phyloP scores from a whole-genome alignment of 1,140 invertebrate species.

The Microvelia longipes region DNA sequence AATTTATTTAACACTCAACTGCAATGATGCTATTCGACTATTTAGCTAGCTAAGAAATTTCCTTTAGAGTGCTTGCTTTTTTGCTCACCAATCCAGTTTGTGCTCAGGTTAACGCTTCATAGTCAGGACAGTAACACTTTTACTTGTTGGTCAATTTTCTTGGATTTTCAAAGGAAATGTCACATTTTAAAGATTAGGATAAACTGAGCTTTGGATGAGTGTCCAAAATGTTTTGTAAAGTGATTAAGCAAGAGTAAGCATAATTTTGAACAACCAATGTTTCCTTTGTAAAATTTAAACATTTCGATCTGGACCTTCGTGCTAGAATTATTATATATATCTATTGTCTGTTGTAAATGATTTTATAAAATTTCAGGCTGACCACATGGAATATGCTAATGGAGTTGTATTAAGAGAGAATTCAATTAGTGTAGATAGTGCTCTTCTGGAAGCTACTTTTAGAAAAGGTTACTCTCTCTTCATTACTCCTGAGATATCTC shows the following conservation, averaged over 20 bases:
- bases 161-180: too few species aligned
- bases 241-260: too few species aligned
- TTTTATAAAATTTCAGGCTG: constrained; percentile 5
- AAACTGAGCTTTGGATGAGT: background rate
- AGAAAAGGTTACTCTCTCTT: constrained; percentile 1
- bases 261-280: too few species aligned
- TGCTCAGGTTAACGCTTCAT: too few species aligned
- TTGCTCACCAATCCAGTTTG: too few species aligned
- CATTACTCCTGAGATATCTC: constrained; percentile 9
- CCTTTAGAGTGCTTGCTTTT: too few species aligned
- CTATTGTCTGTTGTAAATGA: background rate
- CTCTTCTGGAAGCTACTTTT: background rate
- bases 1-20: too few species aligned
- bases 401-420: constrained; percentile 10
- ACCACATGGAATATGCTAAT: constrained; percentile 10
- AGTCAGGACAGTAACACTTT: too few species aligned
- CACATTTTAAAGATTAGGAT: background rate
- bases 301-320: background rate
- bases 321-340: background rate
- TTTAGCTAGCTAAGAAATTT: too few species aligned
- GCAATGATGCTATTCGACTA: too few species aligned
- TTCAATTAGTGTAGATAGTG: background rate
- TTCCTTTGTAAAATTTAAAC: background rate
- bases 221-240: background rate
- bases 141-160: too few species aligned